A percentile compares a stretch with the other conserved stretches of the same genome.
Evolutionary conservation across 2,797 vertebrate genomes (phyloP).

Genomic region (Sciaenops ocellatus): DNA sequence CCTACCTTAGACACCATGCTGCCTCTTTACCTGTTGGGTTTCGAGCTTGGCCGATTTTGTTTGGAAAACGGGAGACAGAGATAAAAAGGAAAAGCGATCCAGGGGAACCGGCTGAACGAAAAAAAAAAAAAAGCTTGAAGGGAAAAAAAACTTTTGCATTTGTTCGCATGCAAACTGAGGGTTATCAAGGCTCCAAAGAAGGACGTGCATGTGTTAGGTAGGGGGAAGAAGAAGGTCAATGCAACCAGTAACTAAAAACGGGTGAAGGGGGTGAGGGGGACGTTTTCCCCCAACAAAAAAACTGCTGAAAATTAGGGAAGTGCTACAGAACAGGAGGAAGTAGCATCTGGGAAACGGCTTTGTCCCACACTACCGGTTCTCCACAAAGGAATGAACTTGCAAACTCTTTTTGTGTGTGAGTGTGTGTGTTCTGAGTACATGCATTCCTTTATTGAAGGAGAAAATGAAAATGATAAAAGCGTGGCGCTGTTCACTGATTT

Average conservation of each 20-base stretch:
- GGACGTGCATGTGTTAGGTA: slow-evolving; percentile 98
- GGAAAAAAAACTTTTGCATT: slow-evolving; percentile 88
- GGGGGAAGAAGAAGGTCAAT: slow-evolving; percentile 91
- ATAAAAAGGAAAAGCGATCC: slow-evolving; percentile 85
- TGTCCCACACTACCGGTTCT: slow-evolving; percentile 89
- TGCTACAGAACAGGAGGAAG: slow-evolving; percentile 84
- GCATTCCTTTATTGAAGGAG: slow-evolving; percentile 92
- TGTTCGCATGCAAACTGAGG: slow-evolving; percentile 98
- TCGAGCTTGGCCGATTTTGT: slow-evolving; percentile 74
- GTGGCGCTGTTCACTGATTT: slow-evolving; percentile 73
- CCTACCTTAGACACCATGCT: slow-evolving; percentile 87
- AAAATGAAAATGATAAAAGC: slow-evolving; percentile 88
- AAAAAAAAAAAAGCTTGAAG: slow-evolving; percentile 83
- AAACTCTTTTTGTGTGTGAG: slow-evolving; percentile 88
- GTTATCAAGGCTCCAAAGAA: slow-evolving; percentile 97
- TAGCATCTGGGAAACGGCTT: slow-evolving; percentile 82
- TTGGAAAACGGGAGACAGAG: slow-evolving; percentile 83
- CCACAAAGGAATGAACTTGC: slow-evolving; percentile 90
- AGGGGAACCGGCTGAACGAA: slow-evolving; percentile 85
- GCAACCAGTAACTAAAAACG: slow-evolving; percentile 95
- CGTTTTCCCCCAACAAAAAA: slow-evolving; percentile 84
- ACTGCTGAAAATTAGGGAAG: slow-evolving; percentile 84
- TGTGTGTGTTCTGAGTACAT: slow-evolving; percentile 87
- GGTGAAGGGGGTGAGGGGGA: slow-evolving; percentile 82
- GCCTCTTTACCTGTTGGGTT: slow-evolving; percentile 80